phyloP scores from a whole-genome alignment of 1,140 invertebrate species.

The Lepidurus packardi region DNA sequence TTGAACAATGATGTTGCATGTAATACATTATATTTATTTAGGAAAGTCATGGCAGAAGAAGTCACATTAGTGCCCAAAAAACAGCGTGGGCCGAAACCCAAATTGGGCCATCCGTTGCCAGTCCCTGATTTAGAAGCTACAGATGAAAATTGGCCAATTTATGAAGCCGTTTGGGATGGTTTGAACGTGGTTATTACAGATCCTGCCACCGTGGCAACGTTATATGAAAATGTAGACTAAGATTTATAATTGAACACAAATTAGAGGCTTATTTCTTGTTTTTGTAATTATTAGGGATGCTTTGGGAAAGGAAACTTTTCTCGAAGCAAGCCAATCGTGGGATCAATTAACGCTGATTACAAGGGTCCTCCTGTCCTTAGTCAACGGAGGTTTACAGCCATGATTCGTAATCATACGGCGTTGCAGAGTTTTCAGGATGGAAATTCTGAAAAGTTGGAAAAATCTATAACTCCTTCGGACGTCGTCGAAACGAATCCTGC shows the following conservation, averaged over 20 bases:
- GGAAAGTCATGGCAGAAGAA: not conserved
- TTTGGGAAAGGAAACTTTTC: not conserved
- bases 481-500: not conserved
- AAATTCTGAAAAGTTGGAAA: too few relatives aligned
- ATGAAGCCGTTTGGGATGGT: not conserved
- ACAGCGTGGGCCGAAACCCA: not conserved
- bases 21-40: not conserved
- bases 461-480: too few relatives aligned
- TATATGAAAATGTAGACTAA: not conserved
- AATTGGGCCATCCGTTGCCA: not conserved
- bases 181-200: not conserved
- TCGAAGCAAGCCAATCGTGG: not conserved
- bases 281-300: not conserved
- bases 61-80: not conserved
- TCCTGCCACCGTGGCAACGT: not conserved
- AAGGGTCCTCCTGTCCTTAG: not conserved
- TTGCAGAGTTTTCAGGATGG: not conserved
- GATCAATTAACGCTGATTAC: not conserved
- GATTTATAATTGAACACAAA: not conserved
- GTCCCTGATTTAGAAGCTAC: not conserved
- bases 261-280: not conserved
- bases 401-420: not conserved
- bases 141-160: constrained; percentile 1
- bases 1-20: too few relatives aligned
- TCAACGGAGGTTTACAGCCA: not conserved